Base-by-base conservation (phyloP, 2,888 invertebrate genomes). In the Drosophila anomelani region DNA sequence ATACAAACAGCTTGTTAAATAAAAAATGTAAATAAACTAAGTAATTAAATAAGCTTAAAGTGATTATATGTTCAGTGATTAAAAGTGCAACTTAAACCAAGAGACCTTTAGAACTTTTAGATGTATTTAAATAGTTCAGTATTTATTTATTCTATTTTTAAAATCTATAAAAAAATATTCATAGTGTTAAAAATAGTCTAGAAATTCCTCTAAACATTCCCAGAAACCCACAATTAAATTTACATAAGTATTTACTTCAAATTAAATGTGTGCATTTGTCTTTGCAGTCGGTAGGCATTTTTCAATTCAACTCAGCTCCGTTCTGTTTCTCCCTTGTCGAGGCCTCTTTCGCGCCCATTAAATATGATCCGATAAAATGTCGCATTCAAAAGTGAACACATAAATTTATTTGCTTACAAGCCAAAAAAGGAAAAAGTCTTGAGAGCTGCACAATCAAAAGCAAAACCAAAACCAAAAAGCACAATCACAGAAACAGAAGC, bases 301-400 rank as follows among this genome's bases (percentile, higher is more conserved):
- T 6, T 15, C 15, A 20, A 51, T 20, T 51, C 51, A 51, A 34
- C 9, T 34, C 20, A 4, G 17, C 2, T 32, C 32, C 6, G 20
- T 15, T 34, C 32, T 51, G 23, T n/a, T 7, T 32, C 38, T 58
- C 46, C 44, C 41, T 36, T 32, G 39, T 39, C 34, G 60, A 59
- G 60, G 51, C 39, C 44, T 41, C 56, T 43, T 44, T 20, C 34
- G 72, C 46, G 66, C 57, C 47, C 68, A 67, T 67, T 73, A 64
- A 66, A 73, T 62, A 69, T 75, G 49, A 75, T 64, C 69, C 70
- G 67, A 77, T 75, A 77, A 79, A 77, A 72, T 66, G 49, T 54
- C 60, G 69, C 59, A 36, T 75, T 75, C 62, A 67, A 66, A 69
- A 69, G 49, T 72, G 61, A 72, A 70, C 61, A 72, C 72, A 72